phyloP scores from a whole-genome alignment of 2,888 invertebrate genomes.

The Rhimphoctona megacephalus region DNA sequence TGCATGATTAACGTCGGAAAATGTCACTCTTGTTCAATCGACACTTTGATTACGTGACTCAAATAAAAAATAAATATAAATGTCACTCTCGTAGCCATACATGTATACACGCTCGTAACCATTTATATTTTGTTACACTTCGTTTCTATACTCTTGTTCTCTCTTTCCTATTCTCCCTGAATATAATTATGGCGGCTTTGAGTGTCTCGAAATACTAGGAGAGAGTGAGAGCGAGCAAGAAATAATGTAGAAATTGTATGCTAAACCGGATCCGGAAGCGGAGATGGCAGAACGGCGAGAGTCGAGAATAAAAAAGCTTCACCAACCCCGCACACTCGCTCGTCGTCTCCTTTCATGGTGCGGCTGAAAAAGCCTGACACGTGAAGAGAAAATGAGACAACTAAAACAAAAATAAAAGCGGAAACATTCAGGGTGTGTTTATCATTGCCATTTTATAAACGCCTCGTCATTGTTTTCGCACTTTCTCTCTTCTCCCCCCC shows the following conservation, averaged over 20 bases:
- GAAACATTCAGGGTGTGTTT: background rate
- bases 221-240: background rate
- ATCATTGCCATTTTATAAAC: background rate
- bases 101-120: background rate
- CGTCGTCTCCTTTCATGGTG: background rate
- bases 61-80: background rate
- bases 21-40: constrained; percentile 31
- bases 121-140: constrained; percentile 10
- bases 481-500: background rate
- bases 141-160: background rate
- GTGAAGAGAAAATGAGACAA: background rate
- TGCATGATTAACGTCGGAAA: constrained; percentile 35
- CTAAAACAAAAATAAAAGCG: background rate
- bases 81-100: background rate
- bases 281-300: constrained; percentile 16
- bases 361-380: background rate
- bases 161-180: constrained; percentile 6
- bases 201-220: background rate
- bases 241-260: background rate
- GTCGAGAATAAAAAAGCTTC: constrained; percentile 6
- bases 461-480: background rate
- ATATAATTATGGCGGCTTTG: constrained; percentile 15
- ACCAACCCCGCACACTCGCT: background rate
- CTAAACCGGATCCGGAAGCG: constrained; percentile 51
- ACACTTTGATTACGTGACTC: constrained; percentile 38